Evolutionary conservation across 2,797 vertebrate species (phyloP).

Genomic region (Ptychadena robeensis): DNA sequence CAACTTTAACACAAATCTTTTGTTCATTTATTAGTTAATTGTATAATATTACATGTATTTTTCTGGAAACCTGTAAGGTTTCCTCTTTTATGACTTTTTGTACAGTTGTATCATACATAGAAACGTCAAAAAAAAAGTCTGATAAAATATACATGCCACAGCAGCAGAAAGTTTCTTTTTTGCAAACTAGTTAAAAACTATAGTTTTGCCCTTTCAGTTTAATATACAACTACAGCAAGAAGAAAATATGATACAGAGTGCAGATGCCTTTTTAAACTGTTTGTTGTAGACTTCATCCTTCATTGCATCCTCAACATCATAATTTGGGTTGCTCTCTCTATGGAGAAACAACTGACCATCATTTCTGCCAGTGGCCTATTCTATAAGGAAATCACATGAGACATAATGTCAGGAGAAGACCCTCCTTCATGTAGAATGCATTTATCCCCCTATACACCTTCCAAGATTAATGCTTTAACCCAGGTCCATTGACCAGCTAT

Average conservation of each 20-base stretch:
- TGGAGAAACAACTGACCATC: constrained; percentile 2
- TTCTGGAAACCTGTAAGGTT: constrained; percentile 55
- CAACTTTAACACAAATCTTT: constrained; percentile 48
- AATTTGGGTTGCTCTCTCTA: constrained; percentile 24
- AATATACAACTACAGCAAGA: constrained; percentile 59
- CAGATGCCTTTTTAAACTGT: constrained; percentile 27
- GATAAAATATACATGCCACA: constrained; percentile 82
- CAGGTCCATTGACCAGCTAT: background rate
- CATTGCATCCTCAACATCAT: background rate
- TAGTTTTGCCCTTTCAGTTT: constrained; percentile 46
- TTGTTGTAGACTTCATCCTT: constrained; percentile 12
- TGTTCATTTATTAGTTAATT: constrained; percentile 52
- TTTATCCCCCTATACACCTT: background rate
- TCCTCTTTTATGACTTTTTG: constrained; percentile 63
- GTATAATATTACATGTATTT: constrained; percentile 55
- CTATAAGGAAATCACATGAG: constrained; percentile 2
- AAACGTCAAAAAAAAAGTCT: constrained; percentile 77
- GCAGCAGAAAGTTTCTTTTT: constrained; percentile 51
- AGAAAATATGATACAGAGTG: constrained; percentile 56
- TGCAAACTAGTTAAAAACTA: constrained; percentile 57
- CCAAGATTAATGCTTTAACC: background rate
- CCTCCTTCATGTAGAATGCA: constrained; percentile 6
- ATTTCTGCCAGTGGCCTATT: background rate
- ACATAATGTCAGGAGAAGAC: background rate
- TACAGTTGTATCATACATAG: constrained; percentile 75